Evolutionary conservation across 2,113 vertebrate species (phyloP), one percentile per base, ranked within the genome.

Genomic region (Scolopax mira): DNA sequence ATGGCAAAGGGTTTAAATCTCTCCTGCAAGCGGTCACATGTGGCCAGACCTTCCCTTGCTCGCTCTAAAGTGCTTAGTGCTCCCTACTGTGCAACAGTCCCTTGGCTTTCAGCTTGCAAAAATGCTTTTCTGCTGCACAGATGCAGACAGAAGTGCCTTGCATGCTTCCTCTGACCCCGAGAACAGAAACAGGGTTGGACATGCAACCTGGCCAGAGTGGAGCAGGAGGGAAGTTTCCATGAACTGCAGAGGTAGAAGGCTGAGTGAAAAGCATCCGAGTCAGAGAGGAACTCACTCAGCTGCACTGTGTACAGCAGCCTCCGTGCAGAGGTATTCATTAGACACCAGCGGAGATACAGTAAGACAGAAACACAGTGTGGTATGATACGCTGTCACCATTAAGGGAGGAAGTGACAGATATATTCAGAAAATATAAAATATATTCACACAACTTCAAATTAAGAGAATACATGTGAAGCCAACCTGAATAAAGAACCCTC

Each of bases 261-360:
- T 79, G 70, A 87, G 90, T 11, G 30, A 77, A 87, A 96, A 94
- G 57, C 46, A 52, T 48, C 87, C 4, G 52, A 90, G 55, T 80
- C 94, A 91, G 81, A 51, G 24, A 87, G 90, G 65, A 89, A 70
- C 57, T 93, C 49, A 5, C 62, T 81, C 16, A 28, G 80, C 85
- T 78, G 84, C 69, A 23, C 71, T 30, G 30, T 13, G 60, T 60
- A 88, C 95, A 96, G 70, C 64, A 83, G 90, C 79, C 86, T 95
- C 92, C 90, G 55, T 88, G 93, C 79, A 85, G 89, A 41, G 46
- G 74, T 73, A 77, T 82, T 97, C 93, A 93, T 97, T 94, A 97
- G 87, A 94, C 27, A 54, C 35, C 9, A 18, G 30, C 1, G 18
- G 9, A 89, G 75, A 9, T 13, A 88, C 57, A 93, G 46, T 13